A percentile compares a stretch with the other conserved stretches of the same genome.
Conservation (phyloP, 1,140 invertebrate genomes). For the Planococcus citri region DNA sequence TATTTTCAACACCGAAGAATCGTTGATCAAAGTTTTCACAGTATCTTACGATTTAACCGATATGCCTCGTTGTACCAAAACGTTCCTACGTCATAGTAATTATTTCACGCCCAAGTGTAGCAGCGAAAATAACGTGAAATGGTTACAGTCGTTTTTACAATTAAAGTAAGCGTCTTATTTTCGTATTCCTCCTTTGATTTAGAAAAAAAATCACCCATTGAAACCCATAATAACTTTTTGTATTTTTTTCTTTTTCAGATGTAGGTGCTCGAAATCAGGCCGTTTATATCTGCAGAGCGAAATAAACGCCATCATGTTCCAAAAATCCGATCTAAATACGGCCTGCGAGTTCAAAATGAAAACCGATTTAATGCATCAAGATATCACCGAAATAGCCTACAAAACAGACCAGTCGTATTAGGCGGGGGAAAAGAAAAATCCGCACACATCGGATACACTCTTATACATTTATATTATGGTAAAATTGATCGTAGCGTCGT, state of each 20-base stretch:
- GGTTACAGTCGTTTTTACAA: conserved; percentile 8
- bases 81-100: conserved; percentile 14
- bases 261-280: conserved; percentile 10
- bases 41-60: conserved; percentile 8
- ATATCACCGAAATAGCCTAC: background rate
- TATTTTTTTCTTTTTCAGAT: background rate
- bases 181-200: background rate
- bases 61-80: conserved; percentile 11
- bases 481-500: background rate
- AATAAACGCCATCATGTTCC: conserved; percentile 9
- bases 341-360: conserved; percentile 10
- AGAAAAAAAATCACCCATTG: too few relatives aligned
- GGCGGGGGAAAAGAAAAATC: too few relatives aligned
- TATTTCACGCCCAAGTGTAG: background rate
- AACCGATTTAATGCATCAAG: conserved; percentile 9
- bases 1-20: conserved; percentile 6
- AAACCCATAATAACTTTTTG: background rate
- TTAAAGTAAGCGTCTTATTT: conserved; percentile 7
- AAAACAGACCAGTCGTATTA: background rate
- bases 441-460: background rate
- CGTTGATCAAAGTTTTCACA: background rate
- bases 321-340: conserved; percentile 9
- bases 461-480: background rate
- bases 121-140: background rate
- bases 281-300: conserved; percentile 9